phyloP scores from a whole-genome alignment of 2,797 vertebrate genomes.

The Alauda arvensis region DNA sequence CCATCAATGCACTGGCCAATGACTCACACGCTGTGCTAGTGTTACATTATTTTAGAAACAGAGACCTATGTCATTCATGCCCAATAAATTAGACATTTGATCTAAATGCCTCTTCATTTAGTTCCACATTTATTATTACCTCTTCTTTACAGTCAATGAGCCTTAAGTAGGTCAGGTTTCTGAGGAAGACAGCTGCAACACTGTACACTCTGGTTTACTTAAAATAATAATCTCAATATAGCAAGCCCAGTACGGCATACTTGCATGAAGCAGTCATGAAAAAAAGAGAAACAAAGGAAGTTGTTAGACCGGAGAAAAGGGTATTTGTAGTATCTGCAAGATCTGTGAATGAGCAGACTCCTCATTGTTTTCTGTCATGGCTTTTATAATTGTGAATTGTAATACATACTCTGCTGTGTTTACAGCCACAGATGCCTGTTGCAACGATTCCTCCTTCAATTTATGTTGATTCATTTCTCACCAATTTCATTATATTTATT shows the following conservation, averaged over 20 bases:
- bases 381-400: neutral
- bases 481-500: neutral
- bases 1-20: no score
- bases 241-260: neutral
- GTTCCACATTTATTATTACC: neutral
- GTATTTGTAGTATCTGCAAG: neutral
- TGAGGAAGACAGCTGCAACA: slow-evolving; percentile 9
- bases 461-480: neutral
- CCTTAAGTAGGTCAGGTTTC: neutral
- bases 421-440: neutral
- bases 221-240: slow-evolving; percentile 30
- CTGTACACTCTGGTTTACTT: slow-evolving; percentile 3
- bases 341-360: neutral
- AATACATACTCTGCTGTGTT: neutral
- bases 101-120: neutral
- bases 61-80: neutral
- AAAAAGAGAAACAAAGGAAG: neutral
- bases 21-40: neutral
- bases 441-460: neutral
- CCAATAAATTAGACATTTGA: neutral
- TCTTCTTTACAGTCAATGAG: slow-evolving; percentile 9
- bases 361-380: neutral
- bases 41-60: neutral
- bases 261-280: neutral
- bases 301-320: neutral